Evolutionary conservation across 2,888 invertebrate species (phyloP).

Genomic region (Tachina lurida): DNA sequence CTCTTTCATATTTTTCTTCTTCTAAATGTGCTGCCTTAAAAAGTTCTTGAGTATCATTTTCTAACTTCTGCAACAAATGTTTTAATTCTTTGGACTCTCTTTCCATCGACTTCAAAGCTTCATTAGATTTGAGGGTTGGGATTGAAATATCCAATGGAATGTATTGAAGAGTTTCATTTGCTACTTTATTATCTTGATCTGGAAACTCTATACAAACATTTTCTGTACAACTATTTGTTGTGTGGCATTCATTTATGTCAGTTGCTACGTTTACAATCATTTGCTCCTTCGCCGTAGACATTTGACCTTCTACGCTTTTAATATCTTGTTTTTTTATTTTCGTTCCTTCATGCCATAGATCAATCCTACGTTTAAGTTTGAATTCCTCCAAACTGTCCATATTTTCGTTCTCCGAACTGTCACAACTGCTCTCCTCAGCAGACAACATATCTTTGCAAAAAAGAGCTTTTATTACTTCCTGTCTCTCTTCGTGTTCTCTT

Average conservation of each 20-base stretch:
- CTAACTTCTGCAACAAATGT: constrained; percentile 75
- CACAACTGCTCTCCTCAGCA: constrained; percentile 33
- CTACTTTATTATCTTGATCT: neutral
- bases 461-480: neutral
- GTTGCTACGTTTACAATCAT: neutral
- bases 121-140: constrained; percentile 34
- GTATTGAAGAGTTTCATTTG: neutral
- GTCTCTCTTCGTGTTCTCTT: constrained; percentile 48
- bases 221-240: neutral
- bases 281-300: neutral
- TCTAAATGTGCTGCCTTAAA: constrained; percentile 70
- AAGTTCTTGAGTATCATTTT: constrained; percentile 75
- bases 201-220: neutral
- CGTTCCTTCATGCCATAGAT: constrained; percentile 40
- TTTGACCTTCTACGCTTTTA: neutral
- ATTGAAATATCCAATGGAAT: constrained; percentile 19
- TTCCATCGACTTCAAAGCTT: constrained; percentile 69
- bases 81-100: constrained; percentile 74
- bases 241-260: neutral
- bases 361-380: neutral
- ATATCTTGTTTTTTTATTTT: neutral
- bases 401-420: constrained; percentile 29
- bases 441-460: neutral
- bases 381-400: neutral
- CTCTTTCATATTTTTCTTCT: constrained; percentile 42